These are phyloP conservation scores for Aviceda subcristata DNA, from an alignment of 2,113 vertebrate genomes.

Conservation along the genomic window DNA sequence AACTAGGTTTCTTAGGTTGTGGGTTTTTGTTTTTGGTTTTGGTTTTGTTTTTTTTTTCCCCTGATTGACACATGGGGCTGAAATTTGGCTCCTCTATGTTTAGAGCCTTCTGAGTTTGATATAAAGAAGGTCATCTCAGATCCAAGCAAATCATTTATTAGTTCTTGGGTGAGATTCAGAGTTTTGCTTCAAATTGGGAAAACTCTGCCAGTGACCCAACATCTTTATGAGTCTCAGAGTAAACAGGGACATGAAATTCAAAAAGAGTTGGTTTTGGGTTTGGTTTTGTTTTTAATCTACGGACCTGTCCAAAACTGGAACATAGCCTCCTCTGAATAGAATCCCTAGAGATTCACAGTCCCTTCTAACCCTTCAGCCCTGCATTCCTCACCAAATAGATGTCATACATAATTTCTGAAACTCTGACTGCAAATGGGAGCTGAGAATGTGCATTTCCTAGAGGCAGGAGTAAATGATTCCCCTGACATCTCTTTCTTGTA, in stretches of 20 bases:
- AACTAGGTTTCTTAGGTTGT: neutral
- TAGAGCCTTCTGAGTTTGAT: neutral
- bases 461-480: conserved; percentile 34
- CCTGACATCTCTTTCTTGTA: neutral
- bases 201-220: neutral
- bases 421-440: neutral
- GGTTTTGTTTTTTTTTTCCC: no score
- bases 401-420: conserved; percentile 53
- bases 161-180: neutral
- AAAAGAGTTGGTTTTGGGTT: neutral
- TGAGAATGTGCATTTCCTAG: neutral
- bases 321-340: neutral
- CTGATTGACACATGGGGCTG: neutral
- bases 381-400: conserved; percentile 20
- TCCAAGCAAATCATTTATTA: neutral
- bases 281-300: neutral
- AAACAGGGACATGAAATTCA: neutral
- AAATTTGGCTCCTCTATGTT: neutral
- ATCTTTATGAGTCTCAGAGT: neutral
- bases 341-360: neutral
- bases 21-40: no score
- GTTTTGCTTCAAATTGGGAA: neutral
- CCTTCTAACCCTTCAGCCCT: conserved; percentile 13
- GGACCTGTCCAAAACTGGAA: neutral
- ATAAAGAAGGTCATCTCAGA: neutral